Evolutionary conservation across 2,113 vertebrate species (phyloP), one percentile per base, ranked within the genome.

Genomic region (Forbesichthys agassizii): DNA sequence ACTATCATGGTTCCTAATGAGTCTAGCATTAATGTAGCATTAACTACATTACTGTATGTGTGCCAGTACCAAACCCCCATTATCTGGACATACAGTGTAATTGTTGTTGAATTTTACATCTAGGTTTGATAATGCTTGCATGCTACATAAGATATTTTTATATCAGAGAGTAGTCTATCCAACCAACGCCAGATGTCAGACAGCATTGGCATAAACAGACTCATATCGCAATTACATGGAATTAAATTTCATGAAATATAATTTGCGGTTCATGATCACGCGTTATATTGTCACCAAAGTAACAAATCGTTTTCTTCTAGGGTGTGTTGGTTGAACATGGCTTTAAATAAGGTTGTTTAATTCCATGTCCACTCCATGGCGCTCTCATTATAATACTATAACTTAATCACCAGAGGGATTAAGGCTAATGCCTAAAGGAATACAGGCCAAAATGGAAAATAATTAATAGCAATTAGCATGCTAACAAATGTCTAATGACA

Each of bases 381-480:
- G 67, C 78, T 76, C 73, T 78, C 77, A 64, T 66, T 84, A 86
- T 86, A 87, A 86, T 81, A 81, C 80, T 87, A 79, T 75, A 84
- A 84, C 86, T 90, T 90, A 81, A 89, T 90, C 86, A 87, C 82
- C 66, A 80, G 84, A 81, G 84, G 89, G 88, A 93, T 93, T 91
- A 91, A 85, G 81, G 72, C 85, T 89, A 90, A 90, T 87, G 86
- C 90, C 84, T 87, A 90, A 88, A 92, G 83, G 77, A 91, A 84
- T 81, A 79, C 78, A 75, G 85, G 74, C 83, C 78, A 87, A 88
- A 93, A 91, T 86, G 86, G 84, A 86, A 89, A 89, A 88, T 84
- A 92, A 93, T 91, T 91, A 91, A 88, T 77, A 84, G 72, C 85
- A 92, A 93, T 93, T 93, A 93, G 86, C 78, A 77, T 74, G 68